Conservation (phyloP, 1,140 invertebrate species). For the Potamilus streckersoni region DNA sequence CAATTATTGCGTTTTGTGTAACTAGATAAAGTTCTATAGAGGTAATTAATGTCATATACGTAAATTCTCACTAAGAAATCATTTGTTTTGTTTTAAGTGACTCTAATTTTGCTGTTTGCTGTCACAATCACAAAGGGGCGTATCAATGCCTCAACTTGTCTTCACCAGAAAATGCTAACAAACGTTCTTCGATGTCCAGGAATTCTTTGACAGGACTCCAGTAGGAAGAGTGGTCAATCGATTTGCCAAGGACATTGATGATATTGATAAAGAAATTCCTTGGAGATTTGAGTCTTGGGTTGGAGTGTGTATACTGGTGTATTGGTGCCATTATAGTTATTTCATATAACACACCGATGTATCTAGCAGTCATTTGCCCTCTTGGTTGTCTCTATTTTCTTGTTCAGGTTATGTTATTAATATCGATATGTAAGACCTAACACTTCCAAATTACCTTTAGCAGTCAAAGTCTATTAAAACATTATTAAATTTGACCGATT, state of each 20-base stretch:
- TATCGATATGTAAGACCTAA: background rate
- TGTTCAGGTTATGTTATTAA: constrained; percentile 64
- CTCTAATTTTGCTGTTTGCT: constrained; percentile 5
- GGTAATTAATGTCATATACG: no score
- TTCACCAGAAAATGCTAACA: constrained; percentile 82
- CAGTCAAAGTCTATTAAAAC: no score
- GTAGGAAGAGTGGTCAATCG: constrained; percentile 75
- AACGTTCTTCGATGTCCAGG: constrained; percentile 70
- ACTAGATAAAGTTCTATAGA: no score
- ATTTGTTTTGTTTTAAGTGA: background rate
- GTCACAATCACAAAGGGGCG: constrained; percentile 16
- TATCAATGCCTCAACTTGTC: constrained; percentile 76
- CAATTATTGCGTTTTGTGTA: no score
- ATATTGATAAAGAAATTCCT: constrained; percentile 63
- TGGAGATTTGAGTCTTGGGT: constrained; percentile 55
- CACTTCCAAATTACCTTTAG: background rate
- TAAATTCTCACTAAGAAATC: background rate
- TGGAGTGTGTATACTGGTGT: constrained; percentile 75
- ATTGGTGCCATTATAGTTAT: constrained; percentile 90
- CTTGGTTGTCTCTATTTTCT: constrained; percentile 79
- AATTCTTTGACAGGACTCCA: constrained; percentile 77
- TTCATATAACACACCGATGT: constrained; percentile 88
- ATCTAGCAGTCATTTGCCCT: constrained; percentile 85
- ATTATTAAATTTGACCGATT: no score
- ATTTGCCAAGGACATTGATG: constrained; percentile 73